phyloP scores from a whole-genome alignment of 2,797 vertebrate species.

The Astyanax mexicanus region DNA sequence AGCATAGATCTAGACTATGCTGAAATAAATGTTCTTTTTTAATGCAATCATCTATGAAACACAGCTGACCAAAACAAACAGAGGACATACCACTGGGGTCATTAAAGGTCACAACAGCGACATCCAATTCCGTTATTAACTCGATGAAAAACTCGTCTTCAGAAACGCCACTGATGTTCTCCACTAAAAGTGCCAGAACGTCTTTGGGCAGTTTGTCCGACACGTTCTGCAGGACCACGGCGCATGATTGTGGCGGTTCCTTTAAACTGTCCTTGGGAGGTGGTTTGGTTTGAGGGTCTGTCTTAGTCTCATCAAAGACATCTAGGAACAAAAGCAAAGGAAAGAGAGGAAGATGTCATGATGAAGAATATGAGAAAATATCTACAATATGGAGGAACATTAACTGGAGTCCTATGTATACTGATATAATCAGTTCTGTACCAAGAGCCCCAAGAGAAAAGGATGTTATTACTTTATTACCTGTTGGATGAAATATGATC shows the following conservation, averaged over 20 bases:
- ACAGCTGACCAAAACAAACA: no score
- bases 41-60: no score
- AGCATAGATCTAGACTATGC: no score
- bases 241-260: neutral
- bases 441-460: no score
- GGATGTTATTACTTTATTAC: no score
- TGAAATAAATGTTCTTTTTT: no score
- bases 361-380: neutral
- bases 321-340: slow-evolving; percentile 2
- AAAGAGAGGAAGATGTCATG: neutral
- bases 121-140: slow-evolving; percentile 63
- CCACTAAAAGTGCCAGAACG: slow-evolving; percentile 69
- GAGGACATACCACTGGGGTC: slow-evolving; percentile 59
- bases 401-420: no score
- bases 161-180: slow-evolving; percentile 53
- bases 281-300: neutral
- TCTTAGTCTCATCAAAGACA: slow-evolving; percentile 3
- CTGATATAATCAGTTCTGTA: no score
- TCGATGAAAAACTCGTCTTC: slow-evolving; percentile 66
- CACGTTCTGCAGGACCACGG: slow-evolving; percentile 67
- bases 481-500: no score
- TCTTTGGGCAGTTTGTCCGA: slow-evolving; percentile 45
- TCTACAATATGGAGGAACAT: neutral
- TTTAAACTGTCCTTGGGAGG: neutral
- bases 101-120: slow-evolving; percentile 69